Conservation (phyloP, 2,888 invertebrate species). For the Plagodis dolabraria region DNA sequence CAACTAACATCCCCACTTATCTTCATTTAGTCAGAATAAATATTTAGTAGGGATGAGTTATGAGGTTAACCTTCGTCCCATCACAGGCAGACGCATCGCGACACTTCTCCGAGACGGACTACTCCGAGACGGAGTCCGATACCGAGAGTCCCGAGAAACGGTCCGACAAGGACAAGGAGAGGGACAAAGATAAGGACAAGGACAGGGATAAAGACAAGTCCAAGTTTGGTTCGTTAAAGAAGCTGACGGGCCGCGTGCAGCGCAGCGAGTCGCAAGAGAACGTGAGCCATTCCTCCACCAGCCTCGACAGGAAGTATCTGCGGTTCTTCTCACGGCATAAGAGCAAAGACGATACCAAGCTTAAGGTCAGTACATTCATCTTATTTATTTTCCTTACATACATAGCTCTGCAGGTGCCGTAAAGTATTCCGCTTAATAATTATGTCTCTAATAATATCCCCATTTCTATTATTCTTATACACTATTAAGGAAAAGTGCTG, state of each 20-base stretch:
- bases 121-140: slow-evolving; percentile 81
- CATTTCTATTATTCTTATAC: too few relatives aligned
- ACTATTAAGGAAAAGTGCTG: too few relatives aligned
- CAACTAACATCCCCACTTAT: too few relatives aligned
- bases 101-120: slow-evolving; percentile 86
- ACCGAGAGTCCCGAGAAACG: slow-evolving; percentile 55
- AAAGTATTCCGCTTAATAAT: too few relatives aligned
- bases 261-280: slow-evolving; percentile 74
- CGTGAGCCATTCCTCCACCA: slow-evolving; percentile 78
- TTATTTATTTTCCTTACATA: too few relatives aligned
- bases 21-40: too few relatives aligned
- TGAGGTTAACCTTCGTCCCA: not conserved
- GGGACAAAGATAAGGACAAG: slow-evolving; percentile 54
- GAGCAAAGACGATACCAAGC: slow-evolving; percentile 77
- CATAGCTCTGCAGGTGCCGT: too few relatives aligned
- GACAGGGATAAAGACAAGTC: slow-evolving; percentile 64
- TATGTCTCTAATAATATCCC: too few relatives aligned
- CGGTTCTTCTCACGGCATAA: slow-evolving; percentile 76
- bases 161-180: slow-evolving; percentile 42
- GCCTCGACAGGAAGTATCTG: slow-evolving; percentile 89
- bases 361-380: slow-evolving; percentile 48
- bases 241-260: slow-evolving; percentile 65
- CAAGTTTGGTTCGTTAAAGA: slow-evolving; percentile 55
- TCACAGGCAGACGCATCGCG: slow-evolving; percentile 63
- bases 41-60: too few relatives aligned